phyloP scores from a whole-genome alignment of 2,113 vertebrate species.

The Melanerpes formicivorus region DNA sequence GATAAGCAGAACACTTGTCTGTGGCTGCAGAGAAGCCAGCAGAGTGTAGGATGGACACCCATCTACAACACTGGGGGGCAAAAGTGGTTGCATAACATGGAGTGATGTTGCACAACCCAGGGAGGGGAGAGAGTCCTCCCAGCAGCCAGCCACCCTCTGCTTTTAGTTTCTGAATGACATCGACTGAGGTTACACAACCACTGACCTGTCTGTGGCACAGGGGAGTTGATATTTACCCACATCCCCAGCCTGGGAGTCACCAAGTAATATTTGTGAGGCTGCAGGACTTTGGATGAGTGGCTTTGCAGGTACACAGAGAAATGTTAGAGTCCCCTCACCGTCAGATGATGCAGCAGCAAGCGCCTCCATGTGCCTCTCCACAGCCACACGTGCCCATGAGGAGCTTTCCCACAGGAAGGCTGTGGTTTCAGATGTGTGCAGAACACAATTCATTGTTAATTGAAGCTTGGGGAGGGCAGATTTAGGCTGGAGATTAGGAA shows the following conservation, averaged over 20 bases:
- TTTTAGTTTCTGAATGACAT: slow-evolving; percentile 53
- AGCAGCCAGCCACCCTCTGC: slow-evolving; percentile 19
- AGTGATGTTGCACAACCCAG: not conserved
- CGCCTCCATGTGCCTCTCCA: not conserved
- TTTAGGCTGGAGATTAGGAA: too few relatives aligned
- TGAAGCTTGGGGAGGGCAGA: too few relatives aligned
- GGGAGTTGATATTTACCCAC: not conserved
- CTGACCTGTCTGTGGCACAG: not conserved
- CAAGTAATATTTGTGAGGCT: not conserved
- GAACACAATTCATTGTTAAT: not conserved
- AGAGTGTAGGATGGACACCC: not conserved
- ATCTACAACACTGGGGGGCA: not conserved
- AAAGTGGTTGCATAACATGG: not conserved
- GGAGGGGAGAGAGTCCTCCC: not conserved
- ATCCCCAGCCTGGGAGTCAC: accelerated
- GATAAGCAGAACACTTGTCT: not conserved
- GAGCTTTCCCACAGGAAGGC: accelerated
- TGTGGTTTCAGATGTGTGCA: not conserved
- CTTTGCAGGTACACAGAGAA: not conserved
- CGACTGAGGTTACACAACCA: not conserved
- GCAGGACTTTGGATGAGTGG: slow-evolving; percentile 15
- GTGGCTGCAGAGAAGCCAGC: not conserved
- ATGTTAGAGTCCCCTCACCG: accelerated
- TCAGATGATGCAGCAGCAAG: accelerated
- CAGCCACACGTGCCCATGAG: not conserved